Conservation (phyloP, 1,140 invertebrate species). For the Bombus polaris region DNA sequence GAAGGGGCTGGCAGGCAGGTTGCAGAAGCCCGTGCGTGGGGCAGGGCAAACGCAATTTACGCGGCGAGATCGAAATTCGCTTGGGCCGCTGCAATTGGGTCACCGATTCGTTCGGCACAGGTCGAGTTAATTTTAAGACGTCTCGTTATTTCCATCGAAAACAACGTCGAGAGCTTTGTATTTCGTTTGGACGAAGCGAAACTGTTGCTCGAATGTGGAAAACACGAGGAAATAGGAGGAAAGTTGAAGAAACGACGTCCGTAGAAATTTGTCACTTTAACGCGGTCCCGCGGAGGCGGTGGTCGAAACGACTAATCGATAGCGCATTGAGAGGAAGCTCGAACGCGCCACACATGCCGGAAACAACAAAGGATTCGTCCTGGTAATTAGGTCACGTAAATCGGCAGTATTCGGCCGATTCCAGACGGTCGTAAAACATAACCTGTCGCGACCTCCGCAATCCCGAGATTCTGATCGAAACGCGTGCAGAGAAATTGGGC, state of each 20-base stretch:
- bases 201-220: background rate
- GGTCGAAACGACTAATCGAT: conserved; percentile 3
- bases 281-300: background rate
- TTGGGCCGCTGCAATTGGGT: conserved; percentile 47
- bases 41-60: conserved; percentile 47
- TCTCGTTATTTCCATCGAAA: background rate
- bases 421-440: background rate
- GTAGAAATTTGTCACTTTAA: background rate
- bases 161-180: background rate
- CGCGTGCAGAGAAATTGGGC: background rate
- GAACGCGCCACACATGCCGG: background rate
- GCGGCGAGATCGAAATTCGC: conserved; percentile 43
- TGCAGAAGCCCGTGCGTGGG: background rate
- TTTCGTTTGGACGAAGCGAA: background rate
- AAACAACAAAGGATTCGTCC: conserved; percentile 27
- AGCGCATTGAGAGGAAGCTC: background rate
- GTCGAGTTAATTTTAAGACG: conserved; percentile 39
- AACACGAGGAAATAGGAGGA: rapidly evolving
- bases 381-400: conserved; percentile 25
- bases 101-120: background rate
- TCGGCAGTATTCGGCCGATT: background rate
- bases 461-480: background rate
- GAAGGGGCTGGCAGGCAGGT: too few species aligned
- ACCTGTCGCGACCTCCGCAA: background rate
- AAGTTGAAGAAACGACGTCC: too few species aligned